A percentile compares a stretch with the other conserved stretches of the same genome.
Conservation (phyloP, 2,888 invertebrate genomes). For the Plagiodera versicolora region DNA sequence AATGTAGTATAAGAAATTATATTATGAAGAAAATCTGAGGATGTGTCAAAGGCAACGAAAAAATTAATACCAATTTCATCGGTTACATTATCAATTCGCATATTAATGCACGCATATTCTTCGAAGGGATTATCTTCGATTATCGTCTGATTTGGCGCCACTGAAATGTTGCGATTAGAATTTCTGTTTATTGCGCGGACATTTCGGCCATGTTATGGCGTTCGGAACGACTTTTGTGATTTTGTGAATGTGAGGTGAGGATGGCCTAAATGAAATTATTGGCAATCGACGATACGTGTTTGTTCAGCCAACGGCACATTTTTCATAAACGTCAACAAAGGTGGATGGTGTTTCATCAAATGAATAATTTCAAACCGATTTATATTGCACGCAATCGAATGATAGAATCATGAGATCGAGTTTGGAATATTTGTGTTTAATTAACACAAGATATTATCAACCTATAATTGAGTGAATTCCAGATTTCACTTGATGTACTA, state of each 20-base stretch:
- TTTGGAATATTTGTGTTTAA: too few species aligned
- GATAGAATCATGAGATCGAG: not conserved
- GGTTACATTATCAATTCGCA: too few species aligned
- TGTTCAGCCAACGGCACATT: slow-evolving; percentile 52
- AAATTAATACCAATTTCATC: too few species aligned
- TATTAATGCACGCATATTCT: too few species aligned
- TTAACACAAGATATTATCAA: too few species aligned
- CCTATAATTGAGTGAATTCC: too few species aligned
- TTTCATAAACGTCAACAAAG: slow-evolving; percentile 51
- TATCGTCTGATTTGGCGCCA: not conserved
- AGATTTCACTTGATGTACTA: too few species aligned
- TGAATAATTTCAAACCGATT: slow-evolving; percentile 32
- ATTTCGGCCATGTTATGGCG: slow-evolving; percentile 48
- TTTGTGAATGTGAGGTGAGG: slow-evolving; percentile 47
- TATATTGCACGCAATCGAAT: slow-evolving; percentile 15
- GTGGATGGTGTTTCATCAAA: slow-evolving; percentile 44
- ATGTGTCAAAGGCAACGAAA: too few species aligned
- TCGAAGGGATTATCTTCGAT: too few species aligned
- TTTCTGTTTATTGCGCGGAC: slow-evolving; percentile 53
- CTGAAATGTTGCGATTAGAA: slow-evolving; percentile 52
- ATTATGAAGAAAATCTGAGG: too few species aligned
- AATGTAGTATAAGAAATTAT: too few species aligned
- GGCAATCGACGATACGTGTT: slow-evolving; percentile 54
- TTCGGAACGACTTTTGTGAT: slow-evolving; percentile 48
- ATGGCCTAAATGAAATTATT: slow-evolving; percentile 54